Evolutionary conservation across 2,888 invertebrate genomes (phyloP).

Genomic region (Pseudanteris insignis): DNA sequence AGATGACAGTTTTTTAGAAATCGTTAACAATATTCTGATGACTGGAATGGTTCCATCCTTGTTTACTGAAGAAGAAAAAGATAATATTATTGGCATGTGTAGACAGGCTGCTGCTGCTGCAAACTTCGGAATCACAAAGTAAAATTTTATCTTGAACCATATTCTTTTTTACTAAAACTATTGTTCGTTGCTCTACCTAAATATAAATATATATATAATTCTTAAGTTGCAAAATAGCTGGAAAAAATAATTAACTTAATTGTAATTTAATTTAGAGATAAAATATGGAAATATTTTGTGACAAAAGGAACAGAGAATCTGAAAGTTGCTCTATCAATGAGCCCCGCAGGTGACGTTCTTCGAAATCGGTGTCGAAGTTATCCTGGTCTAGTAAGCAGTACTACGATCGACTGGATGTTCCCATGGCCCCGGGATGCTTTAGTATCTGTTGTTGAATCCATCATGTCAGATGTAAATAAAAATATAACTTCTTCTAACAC

Average conservation of each 20-base stretch:
- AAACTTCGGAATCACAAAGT: conserved; percentile 80
- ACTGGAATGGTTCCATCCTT: conserved; percentile 88
- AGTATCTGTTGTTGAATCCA: conserved; percentile 85
- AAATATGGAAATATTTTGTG: conserved; percentile 86
- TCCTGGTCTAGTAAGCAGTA: conserved; percentile 91
- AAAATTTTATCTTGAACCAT: too few relatives aligned
- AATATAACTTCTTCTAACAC: background rate
- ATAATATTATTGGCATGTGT: conserved; percentile 77
- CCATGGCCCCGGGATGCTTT: conserved; percentile 93
- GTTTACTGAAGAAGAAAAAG: conserved; percentile 89
- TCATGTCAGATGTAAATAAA: conserved; percentile 66
- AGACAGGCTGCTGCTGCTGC: conserved; percentile 76
- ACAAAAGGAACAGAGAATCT: conserved; percentile 82
- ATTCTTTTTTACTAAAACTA: too few relatives aligned
- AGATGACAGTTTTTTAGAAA: conserved; percentile 86
- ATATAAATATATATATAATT: too few relatives aligned
- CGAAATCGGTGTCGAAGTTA: conserved; percentile 88
- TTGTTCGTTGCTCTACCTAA: too few relatives aligned
- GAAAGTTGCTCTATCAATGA: conserved; percentile 90
- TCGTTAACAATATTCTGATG: conserved; percentile 91
- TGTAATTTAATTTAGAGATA: too few relatives aligned
- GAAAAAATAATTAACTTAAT: too few relatives aligned
- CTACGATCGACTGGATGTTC: conserved; percentile 93
- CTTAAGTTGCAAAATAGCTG: too few relatives aligned
- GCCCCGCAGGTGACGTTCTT: conserved; percentile 84